A percentile compares a stretch with the other conserved stretches of the same genome.
These are phyloP conservation scores for Drosophila anceps DNA, from an alignment of 2,888 invertebrate genomes.

Conservation along the genomic window DNA sequence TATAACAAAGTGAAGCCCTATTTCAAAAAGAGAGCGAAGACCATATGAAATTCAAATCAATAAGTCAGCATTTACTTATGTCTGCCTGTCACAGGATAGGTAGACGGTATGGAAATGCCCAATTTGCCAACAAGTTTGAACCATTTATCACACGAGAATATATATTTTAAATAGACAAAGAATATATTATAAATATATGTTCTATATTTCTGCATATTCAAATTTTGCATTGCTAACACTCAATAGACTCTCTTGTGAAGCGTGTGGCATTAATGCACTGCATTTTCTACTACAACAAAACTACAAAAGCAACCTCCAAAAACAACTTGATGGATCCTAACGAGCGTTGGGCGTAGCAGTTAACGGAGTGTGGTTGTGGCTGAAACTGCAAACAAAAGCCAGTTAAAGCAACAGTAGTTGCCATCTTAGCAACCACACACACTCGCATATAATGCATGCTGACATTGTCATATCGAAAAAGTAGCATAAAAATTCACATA, in stretches of 20 bases:
- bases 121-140: background rate
- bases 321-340: slow-evolving; percentile 20
- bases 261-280: slow-evolving; percentile 71
- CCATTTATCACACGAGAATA: too few species aligned
- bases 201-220: slow-evolving; percentile 6
- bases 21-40: background rate
- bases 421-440: slow-evolving; percentile 45
- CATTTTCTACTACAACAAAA: slow-evolving; percentile 60
- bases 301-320: slow-evolving; percentile 30
- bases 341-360: slow-evolving; percentile 1
- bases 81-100: too few species aligned
- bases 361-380: background rate
- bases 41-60: background rate
- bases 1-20: background rate
- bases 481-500: slow-evolving; percentile 8
- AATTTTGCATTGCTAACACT: slow-evolving; percentile 4
- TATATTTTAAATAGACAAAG: too few species aligned
- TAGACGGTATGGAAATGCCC: too few species aligned
- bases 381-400: slow-evolving; percentile 66
- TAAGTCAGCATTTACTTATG: too few species aligned
- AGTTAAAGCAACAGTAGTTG: slow-evolving; percentile 69
- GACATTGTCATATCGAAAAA: slow-evolving; percentile 13
- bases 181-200: too few species aligned
- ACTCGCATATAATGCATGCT: background rate
- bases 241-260: slow-evolving; percentile 22